Percentiles rank a stretch among this genome's conserved stretches.
These are phyloP conservation scores for Pammene fasciana DNA, from an alignment of 2,888 invertebrate species.

Conservation along the genomic window DNA sequence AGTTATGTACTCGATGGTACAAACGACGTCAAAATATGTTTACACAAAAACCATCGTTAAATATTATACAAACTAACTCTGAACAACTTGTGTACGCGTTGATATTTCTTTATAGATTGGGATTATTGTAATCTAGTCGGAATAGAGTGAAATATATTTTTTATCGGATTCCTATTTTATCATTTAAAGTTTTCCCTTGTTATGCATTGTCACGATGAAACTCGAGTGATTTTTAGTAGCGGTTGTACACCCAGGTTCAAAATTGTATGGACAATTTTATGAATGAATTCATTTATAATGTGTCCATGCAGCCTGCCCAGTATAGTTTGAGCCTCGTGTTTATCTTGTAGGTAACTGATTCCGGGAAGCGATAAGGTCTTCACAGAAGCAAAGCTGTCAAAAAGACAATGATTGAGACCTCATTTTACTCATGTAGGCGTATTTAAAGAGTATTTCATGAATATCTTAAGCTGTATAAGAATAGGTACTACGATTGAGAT, in stretches of 20 bases:
- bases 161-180: not conserved
- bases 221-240: not conserved
- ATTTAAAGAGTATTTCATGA: too few species aligned
- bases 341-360: not conserved
- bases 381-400: constrained; percentile 2
- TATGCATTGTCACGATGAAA: not conserved
- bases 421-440: not conserved
- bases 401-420: constrained; percentile 14
- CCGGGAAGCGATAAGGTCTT: not conserved
- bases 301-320: too few species aligned
- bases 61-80: too few species aligned
- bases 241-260: too few species aligned
- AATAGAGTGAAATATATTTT: constrained; percentile 22
- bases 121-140: constrained; percentile 25
- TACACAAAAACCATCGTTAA: not conserved
- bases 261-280: too few species aligned
- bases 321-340: too few species aligned
- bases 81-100: too few species aligned
- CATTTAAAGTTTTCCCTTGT: not conserved
- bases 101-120: not conserved
- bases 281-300: too few species aligned
- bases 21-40: too few species aligned
- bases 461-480: too few species aligned
- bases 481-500: too few species aligned
- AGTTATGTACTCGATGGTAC: too few species aligned